Evolutionary conservation across 2,888 invertebrate species (phyloP).

Genomic region (Amorpha juglandis): DNA sequence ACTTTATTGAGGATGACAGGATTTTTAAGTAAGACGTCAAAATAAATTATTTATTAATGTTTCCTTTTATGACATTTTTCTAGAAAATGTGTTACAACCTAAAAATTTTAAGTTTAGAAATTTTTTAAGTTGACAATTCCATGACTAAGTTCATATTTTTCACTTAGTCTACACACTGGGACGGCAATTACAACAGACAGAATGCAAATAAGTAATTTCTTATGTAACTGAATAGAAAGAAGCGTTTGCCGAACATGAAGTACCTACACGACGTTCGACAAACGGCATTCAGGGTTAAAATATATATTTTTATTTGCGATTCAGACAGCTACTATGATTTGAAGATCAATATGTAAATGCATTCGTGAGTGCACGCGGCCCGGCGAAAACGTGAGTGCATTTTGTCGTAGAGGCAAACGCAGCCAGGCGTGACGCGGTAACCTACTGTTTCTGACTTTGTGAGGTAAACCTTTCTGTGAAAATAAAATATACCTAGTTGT

Average conservation of each 20-base stretch:
- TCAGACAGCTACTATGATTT: slow-evolving; percentile 68
- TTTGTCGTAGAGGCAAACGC: slow-evolving; percentile 70
- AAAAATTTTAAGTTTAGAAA: neutral
- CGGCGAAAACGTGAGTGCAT: slow-evolving; percentile 71
- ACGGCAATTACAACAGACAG: slow-evolving; percentile 31
- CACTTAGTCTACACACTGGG: neutral
- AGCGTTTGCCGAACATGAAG: too few relatives aligned
- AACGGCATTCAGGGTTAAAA: too few relatives aligned
- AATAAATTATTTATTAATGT: slow-evolving; percentile 18
- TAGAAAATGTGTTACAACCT: neutral
- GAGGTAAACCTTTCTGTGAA: neutral
- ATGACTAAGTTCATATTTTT: slow-evolving; percentile 14
- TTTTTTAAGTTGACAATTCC: neutral
- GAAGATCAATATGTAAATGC: slow-evolving; percentile 80
- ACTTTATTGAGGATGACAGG: slow-evolving; percentile 9
- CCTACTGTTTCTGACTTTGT: slow-evolving; percentile 57
- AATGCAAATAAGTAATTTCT: slow-evolving; percentile 40
- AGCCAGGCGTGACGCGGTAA: slow-evolving; percentile 55
- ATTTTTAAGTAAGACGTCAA: slow-evolving; percentile 24
- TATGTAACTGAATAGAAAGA: slow-evolving; percentile 37
- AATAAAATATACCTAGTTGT: slow-evolving; percentile 1
- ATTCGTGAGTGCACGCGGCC: slow-evolving; percentile 64
- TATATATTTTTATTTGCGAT: slow-evolving; percentile 57
- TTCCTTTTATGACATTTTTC: slow-evolving; percentile 13
- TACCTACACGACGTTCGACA: too few relatives aligned